Percentiles rank a stretch among this genome's conserved stretches.
Evolutionary conservation across 2,888 invertebrate species (phyloP).

Genomic region (Torymus texanus): DNA sequence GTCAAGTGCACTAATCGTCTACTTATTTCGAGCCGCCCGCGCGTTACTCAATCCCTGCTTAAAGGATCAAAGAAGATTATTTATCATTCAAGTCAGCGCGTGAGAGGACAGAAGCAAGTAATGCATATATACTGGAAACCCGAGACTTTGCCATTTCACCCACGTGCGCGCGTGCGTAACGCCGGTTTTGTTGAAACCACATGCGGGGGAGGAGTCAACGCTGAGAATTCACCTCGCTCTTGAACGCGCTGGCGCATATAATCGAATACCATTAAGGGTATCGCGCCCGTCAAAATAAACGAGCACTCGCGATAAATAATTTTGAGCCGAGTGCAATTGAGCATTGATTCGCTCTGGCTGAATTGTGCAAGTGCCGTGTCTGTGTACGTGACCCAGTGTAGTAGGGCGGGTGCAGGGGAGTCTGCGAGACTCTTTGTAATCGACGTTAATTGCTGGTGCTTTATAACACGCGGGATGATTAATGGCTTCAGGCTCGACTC

Average conservation of each 20-base stretch:
- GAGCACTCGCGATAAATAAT: constrained; percentile 14
- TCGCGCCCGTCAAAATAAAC: background rate
- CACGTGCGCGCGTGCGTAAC: no score
- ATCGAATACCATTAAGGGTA: constrained; percentile 36
- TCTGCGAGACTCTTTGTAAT: background rate
- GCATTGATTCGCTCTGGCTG: background rate
- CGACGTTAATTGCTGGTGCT: constrained; percentile 14
- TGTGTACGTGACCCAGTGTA: no score
- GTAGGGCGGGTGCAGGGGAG: no score
- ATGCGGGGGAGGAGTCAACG: constrained; percentile 2
- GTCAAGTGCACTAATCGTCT: no score
- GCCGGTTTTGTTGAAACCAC: background rate
- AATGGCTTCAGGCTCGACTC: background rate
- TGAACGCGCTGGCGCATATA: constrained; percentile 55
- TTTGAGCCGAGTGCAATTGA: constrained; percentile 3
- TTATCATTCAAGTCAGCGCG: no score
- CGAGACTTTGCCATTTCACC: no score
- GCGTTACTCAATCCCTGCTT: no score
- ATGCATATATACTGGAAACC: no score
- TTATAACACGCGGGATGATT: constrained; percentile 13
- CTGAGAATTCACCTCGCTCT: constrained; percentile 58
- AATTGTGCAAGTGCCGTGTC: constrained; percentile 6
- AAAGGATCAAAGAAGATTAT: no score
- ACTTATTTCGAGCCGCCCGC: no score
- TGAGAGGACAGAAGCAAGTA: no score